A percentile compares a stretch with the other conserved stretches of the same genome.
phyloP scores from a whole-genome alignment of 2,113 vertebrate genomes.

The Acrocephalus kingi region DNA sequence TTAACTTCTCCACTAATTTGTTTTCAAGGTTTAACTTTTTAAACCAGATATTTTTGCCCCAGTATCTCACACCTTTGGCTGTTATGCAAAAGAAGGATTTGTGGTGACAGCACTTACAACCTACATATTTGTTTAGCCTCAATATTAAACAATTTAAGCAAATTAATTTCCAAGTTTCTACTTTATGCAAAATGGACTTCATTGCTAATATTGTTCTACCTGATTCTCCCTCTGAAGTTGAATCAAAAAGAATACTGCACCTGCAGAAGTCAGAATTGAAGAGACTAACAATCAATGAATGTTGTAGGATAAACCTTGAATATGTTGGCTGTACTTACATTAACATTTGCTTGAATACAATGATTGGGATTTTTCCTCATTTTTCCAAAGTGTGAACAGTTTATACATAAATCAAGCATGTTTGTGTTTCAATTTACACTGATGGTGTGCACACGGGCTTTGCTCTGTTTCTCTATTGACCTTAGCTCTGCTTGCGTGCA shows the following conservation, averaged over 20 bases:
- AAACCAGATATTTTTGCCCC: neutral
- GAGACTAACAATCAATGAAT: neutral
- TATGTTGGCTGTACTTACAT: neutral
- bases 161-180: neutral
- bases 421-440: neutral
- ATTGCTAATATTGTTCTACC: neutral
- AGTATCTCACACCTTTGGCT: neutral
- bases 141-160: neutral
- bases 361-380: neutral
- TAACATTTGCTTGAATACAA: neutral
- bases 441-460: neutral
- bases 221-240: neutral
- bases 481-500: slow-evolving; percentile 25
- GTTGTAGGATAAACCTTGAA: neutral
- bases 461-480: slow-evolving; percentile 6
- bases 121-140: neutral
- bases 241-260: neutral
- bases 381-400: neutral
- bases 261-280: neutral
- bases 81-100: neutral
- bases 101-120: neutral
- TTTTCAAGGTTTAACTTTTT: neutral
- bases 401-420: neutral
- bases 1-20: neutral
- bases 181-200: neutral